Evolutionary conservation across 2,113 vertebrate genomes (phyloP), one percentile per base, ranked within the genome.

Genomic region (Electrona antarctica): DNA sequence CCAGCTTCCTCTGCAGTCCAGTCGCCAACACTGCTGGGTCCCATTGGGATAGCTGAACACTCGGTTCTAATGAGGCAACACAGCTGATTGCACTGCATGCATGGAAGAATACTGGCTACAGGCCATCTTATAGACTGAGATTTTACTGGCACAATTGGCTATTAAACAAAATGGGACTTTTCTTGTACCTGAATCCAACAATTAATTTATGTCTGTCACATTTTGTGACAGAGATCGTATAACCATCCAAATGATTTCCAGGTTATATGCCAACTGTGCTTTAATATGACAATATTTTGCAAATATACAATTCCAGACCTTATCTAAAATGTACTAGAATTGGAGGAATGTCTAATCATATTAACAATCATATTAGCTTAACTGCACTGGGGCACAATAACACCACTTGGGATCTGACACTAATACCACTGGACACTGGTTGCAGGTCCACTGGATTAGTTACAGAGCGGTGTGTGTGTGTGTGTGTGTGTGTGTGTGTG

Each of bases 1-100:
- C 65, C 79, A 74, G 86, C 70, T 89, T 89, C 83, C 81, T 76
- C 79, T 78, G 75, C 60, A 71, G 77, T 80, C 46, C 68, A 41
- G 76, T 48, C 74, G 73, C 73, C 64, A 76, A 54, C 80, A 71
- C n/a, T 47, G 61, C 66, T 61, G 54, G 50, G 73, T 61, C 57
- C 78, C 74, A 55, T 68, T 52, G 77, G 64, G 72, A 82, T 56
- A 78, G 55, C 67, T 10, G 49, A 74, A 64, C 61, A 77, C 61
- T 76, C 66, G 61, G 65, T 81, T 64, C 56, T 79, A 81, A 76
- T 80, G 72, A 74, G 76, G 80, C 48, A 33, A 66, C 67, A 60
- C 29, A 3, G 65, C 41, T 61, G 28, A 78, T 68, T 73, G 69
- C 47, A 68, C 58, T n/a, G 54, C 33, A 10, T 62, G 60, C 45